Evolutionary conservation across 2,113 vertebrate genomes (phyloP), one percentile per base, ranked within the genome.

Genomic region (Struthidea cinerea): DNA sequence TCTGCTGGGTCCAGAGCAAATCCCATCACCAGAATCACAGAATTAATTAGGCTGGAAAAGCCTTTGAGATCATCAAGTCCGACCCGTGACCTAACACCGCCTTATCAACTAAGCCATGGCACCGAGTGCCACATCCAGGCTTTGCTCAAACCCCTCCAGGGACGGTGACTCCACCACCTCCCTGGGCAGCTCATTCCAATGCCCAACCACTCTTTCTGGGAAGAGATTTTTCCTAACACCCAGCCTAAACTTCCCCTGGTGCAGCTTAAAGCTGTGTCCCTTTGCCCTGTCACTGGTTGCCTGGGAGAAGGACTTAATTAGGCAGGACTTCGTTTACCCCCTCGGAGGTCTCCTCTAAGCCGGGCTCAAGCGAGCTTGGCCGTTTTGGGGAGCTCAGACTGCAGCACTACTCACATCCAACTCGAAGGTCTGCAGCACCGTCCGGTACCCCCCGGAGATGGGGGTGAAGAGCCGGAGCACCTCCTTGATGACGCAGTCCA

Each of bases 401-500:
- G 24, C 47, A 7, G 52, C 35, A 0, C 1, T 52, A 98, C 99
- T 99, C 97, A 99, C 99, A 0, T 99, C 99, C 3, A 99, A 98
- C 96, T 99, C 99, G 0, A 99, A 99, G 91, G 99, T 99, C 97
- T 99, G 99, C 97, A 99, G 98, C 89, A 99, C 99, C 0, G 99
- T 99, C 24, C 99, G 97, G 97, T 99, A 99, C 12, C 99, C 99
- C 0, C 99, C 99, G 0, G 99, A 99, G 49, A 99, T 98, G 8
- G 99, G 99, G 0, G 99, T 99, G 93, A 98, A 99, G 67, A 99
- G 99, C 37, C 99, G 98, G 87, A 99, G 98, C 46, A 99, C 99
- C 97, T 99, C 99, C 97, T 99, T 99, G 98, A 99, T 99, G 97
- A 99, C 99, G 0, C 99, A 99, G 98, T 99, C 99, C 97, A 99